Evolutionary conservation across 2,888 invertebrate genomes (phyloP).

Genomic region (Microctonus hyperodae): DNA sequence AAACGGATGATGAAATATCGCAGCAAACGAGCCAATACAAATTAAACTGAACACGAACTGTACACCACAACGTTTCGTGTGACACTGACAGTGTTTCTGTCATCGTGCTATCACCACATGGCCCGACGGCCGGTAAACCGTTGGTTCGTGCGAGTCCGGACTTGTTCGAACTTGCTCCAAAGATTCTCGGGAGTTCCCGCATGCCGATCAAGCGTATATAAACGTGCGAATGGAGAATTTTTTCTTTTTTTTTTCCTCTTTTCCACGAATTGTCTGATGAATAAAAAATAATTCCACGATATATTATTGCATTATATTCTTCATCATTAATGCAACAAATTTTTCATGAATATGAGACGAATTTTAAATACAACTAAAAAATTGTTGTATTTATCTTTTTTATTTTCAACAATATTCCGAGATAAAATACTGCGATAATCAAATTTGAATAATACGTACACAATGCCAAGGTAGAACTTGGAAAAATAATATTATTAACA

Average conservation of each 20-base stretch:
- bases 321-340: background rate
- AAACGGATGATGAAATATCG: no score
- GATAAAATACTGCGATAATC: background rate
- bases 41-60: conserved; percentile 28
- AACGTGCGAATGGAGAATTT: conserved; percentile 13
- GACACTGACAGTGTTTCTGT: conserved; percentile 61
- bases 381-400: no score
- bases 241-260: conserved; percentile 7
- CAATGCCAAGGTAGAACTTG: background rate
- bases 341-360: background rate
- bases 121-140: conserved; percentile 36
- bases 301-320: background rate
- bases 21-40: background rate
- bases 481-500: conserved; percentile 1
- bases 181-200: conserved; percentile 13
- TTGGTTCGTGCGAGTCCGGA: conserved; percentile 8
- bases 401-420: background rate
- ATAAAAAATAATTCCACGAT: background rate
- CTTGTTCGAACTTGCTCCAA: conserved; percentile 3
- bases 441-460: background rate
- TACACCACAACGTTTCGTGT: conserved; percentile 49
- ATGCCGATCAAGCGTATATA: background rate
- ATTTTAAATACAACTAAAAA: background rate
- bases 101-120: conserved; percentile 57
- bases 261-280: background rate